Evolutionary conservation across 2,113 vertebrate genomes (phyloP), one percentile per base, ranked within the genome.

Genomic region (Odobenus rosmarus): DNA sequence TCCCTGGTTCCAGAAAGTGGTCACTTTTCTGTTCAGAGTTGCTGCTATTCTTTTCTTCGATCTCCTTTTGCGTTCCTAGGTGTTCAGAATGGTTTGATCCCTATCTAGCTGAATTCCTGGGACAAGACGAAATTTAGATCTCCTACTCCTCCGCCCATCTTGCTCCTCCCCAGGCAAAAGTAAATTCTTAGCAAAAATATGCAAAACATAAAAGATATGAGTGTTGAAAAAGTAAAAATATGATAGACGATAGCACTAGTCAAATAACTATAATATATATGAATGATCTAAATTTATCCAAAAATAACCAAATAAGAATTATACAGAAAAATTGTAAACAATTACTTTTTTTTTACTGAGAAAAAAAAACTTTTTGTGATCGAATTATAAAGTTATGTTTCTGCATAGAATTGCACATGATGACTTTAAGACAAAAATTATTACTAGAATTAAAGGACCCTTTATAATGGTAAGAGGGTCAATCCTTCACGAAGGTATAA

Each of bases 181-280:
- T 42, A 67, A 95, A 89, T 46, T 95, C n/a, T 88, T 59, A 33
- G 19, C 10, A 67, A 95, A 89, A 86, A 81, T 36, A 67, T 53
- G 5, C 49, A 53, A 90, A 86, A 74, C 53, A 76, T 53, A 19
- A 21, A 83, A 88, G 23, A 79, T 85, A 42, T 39, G 13, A 51
- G 26, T 21, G 31, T 39, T 90, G 18, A 26, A 90, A 84, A 86
- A 46, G 16, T n/a, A 57, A n/a, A 59, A 84, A 88, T 64, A 90
- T 81, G 15, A 77, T 64, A 39, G 80, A 95, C 33, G 7, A 57
- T 62, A 51, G 14, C 28, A 31, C 5, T 69, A 82, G 64, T 49
- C 49, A 76, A 83, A 76, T 69, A 92, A 64, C 21, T 42, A 46
- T 92, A 76, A 88, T 82, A 33, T 59, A 80, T 31, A 79, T 67